These are phyloP conservation scores for Cephus rjabovi DNA, from an alignment of 2,888 invertebrate genomes.

Conservation along the genomic window DNA sequence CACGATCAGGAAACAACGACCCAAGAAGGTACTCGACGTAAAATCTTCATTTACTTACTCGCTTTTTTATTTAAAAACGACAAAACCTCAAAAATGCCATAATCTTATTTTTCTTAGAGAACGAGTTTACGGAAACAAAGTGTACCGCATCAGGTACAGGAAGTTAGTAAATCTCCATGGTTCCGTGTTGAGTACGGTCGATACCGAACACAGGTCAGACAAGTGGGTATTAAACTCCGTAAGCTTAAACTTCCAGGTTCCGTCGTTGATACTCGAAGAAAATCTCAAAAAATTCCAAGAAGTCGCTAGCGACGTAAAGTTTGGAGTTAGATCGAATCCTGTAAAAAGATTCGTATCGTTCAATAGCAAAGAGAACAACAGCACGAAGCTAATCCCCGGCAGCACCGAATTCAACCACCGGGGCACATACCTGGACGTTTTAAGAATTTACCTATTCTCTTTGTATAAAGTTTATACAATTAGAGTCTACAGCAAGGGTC, in stretches of 20 bases:
- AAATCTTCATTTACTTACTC: no score
- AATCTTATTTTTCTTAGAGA: not conserved
- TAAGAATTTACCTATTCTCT: not conserved
- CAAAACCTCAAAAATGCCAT: not conserved
- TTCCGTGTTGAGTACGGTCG: slow-evolving; percentile 17
- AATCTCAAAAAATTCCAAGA: slow-evolving; percentile 25
- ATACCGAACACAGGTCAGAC: slow-evolving; percentile 20
- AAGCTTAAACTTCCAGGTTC: slow-evolving; percentile 8
- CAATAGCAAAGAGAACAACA: not conserved
- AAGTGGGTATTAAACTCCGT: slow-evolving; percentile 29
- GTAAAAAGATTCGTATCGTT: slow-evolving; percentile 21
- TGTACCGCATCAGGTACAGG: slow-evolving; percentile 16
- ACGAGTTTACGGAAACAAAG: not conserved
- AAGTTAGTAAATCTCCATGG: slow-evolving; percentile 21
- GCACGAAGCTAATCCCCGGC: not conserved
- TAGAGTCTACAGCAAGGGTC: not conserved
- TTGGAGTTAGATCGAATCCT: slow-evolving; percentile 34
- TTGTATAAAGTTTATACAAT: not conserved
- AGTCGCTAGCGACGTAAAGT: slow-evolving; percentile 21
- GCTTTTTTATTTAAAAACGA: no score
- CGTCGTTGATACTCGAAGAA: slow-evolving; percentile 18
- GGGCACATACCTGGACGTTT: not conserved
- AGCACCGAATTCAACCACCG: not conserved
- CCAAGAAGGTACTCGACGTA: not conserved
- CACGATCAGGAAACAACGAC: not conserved